Base-by-base conservation (phyloP, 2,888 invertebrate species). In the Diplolepis rosae region DNA sequence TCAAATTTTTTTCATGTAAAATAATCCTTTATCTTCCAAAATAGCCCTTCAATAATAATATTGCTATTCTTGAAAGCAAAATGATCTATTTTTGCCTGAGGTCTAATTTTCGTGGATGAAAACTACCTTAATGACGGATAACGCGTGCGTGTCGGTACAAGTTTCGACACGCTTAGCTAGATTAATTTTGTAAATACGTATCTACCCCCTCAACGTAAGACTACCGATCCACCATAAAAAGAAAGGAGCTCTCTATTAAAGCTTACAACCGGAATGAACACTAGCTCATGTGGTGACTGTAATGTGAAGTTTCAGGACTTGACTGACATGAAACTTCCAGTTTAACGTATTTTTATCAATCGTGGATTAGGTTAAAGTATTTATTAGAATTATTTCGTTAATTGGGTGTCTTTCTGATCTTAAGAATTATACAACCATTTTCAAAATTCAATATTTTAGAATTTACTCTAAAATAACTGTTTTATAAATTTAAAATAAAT, bases 101-200 rank as follows among this genome's bases (percentile, higher is more conserved):
- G n/a, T n/a, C n/a, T n/a, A n/a, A n/a, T n/a, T n/a, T n/a, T n/a
- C n/a, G n/a, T n/a, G n/a, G n/a, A n/a, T n/a, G n/a, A n/a, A n/a
- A n/a, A n/a, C n/a, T n/a, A n/a, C n/a, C n/a, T n/a, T n/a, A n/a
- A n/a, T n/a, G n/a, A n/a, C n/a, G n/a, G 39, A 61, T 39, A 61
- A 61, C 61, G 61, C 61, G 61, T 61, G 61, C 61, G 61, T 61
- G 61, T 42, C 61, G 61, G 13, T 42, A 39, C 24, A 61, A 6
- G 22, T 35, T 35, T 22, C 54, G 61, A 61, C 61, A 61, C 61
- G 61, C 61, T 35, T 61, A 61, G 61, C 24, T 61, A 61, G 61
- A 42, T 39, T 39, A 61, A 61, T 61, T 61, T 61, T 61, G 61
- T 61, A 61, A 61, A 61, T 61, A 61, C 61, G 39, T 61, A 61